Percentiles rank a stretch among this genome's conserved stretches.
phyloP scores from a whole-genome alignment of 2,797 vertebrate species.

The Alectoris magna region DNA sequence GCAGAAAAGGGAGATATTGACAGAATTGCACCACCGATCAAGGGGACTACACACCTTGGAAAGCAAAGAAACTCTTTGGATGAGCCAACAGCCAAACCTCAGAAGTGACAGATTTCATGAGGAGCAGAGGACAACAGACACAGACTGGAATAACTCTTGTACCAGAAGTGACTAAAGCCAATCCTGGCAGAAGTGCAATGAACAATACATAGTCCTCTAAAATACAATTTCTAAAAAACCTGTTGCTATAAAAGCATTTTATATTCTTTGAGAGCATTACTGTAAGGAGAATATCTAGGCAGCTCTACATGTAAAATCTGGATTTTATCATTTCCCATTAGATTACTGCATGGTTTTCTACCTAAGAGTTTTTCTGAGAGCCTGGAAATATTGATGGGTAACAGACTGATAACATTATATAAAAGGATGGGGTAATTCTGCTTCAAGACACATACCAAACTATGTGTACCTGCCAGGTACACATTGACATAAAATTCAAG shows the following conservation, averaged over 20 bases:
- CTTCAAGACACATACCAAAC: not conserved
- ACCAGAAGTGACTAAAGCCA: not conserved
- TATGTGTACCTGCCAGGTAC: not conserved
- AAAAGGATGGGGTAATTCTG: not conserved
- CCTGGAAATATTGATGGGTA: not conserved
- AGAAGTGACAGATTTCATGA: not conserved
- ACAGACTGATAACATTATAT: not conserved
- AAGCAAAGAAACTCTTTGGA: not conserved
- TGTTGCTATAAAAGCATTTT: not conserved
- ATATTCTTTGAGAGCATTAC: not conserved
- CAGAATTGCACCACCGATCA: not conserved
- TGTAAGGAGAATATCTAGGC: not conserved
- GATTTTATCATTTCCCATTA: rapidly evolving
- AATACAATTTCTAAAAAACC: not conserved
- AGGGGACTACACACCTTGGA: not conserved
- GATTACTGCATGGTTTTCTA: not conserved
- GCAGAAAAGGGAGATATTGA: not conserved
- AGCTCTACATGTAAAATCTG: not conserved
- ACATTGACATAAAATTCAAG: not conserved
- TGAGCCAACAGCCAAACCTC: not conserved
- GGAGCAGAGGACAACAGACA: not conserved
- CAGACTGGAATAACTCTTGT: not conserved
- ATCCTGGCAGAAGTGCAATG: not conserved
- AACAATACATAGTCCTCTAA: not conserved
- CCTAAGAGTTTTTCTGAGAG: not conserved